Evolutionary conservation across 2,888 invertebrate genomes (phyloP).

Genomic region (Apotomis turbidana): DNA sequence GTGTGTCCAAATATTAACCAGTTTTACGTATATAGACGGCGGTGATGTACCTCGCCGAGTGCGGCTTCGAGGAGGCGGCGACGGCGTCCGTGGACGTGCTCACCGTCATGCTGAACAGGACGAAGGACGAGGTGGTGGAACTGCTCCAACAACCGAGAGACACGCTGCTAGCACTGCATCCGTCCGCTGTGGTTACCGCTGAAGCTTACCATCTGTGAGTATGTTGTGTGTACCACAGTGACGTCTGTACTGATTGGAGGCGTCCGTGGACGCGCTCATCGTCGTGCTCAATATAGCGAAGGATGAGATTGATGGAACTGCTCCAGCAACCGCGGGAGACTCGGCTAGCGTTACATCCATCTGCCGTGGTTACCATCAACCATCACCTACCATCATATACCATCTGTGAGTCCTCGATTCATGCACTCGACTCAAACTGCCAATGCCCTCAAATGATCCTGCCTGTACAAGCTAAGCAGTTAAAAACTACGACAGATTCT

Average conservation of each 20-base stretch:
- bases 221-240: too few species aligned
- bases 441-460: too few species aligned
- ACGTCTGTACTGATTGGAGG: too few species aligned
- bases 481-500: too few species aligned
- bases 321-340: slow-evolving; percentile 55
- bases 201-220: too few species aligned
- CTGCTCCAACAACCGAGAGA: too few species aligned
- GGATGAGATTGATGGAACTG: slow-evolving; percentile 61
- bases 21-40: slow-evolving; percentile 55
- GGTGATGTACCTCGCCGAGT: slow-evolving; percentile 72
- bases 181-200: too few species aligned
- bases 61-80: slow-evolving; percentile 72
- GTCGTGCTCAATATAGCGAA: slow-evolving; percentile 67
- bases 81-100: slow-evolving; percentile 42
- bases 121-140: too few species aligned
- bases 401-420: slow-evolving; percentile 59
- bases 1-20: not conserved
- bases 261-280: slow-evolving; percentile 62
- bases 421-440: too few species aligned
- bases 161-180: too few species aligned
- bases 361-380: slow-evolving; percentile 66
- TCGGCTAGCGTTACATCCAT: slow-evolving; percentile 59
- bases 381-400: slow-evolving; percentile 46
- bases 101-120: too few species aligned
- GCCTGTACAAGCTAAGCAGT: not conserved